Percentiles rank a stretch among this genome's conserved stretches.
Conservation (phyloP, 1,140 invertebrate genomes). For the Aphelenchoides besseyi region DNA sequence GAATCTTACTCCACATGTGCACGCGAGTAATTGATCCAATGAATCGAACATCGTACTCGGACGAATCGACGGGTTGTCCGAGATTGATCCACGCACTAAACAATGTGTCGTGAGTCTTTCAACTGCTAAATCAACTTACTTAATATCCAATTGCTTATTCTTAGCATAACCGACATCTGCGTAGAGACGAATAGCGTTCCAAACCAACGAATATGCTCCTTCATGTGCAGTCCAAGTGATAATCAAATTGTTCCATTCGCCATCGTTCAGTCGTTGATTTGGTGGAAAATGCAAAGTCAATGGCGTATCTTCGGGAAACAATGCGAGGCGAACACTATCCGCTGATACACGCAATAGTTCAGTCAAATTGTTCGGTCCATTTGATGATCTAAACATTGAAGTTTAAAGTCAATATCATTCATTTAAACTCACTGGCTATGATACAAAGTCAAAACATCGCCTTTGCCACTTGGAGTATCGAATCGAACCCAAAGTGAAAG, state of each 20-base stretch:
- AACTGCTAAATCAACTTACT: constrained; percentile 70
- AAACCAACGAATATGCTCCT: constrained; percentile 66
- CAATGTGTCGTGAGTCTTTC: constrained; percentile 51
- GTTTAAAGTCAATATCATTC: not conserved
- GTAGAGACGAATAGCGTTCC: constrained; percentile 58
- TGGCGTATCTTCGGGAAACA: constrained; percentile 80
- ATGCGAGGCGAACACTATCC: constrained; percentile 79
- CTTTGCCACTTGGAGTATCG: constrained; percentile 79
- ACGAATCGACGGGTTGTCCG: constrained; percentile 69
- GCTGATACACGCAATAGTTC: constrained; percentile 82
- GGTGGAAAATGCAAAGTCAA: constrained; percentile 79
- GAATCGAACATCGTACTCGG: constrained; percentile 68
- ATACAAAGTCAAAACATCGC: constrained; percentile 88
- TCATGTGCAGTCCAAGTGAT: constrained; percentile 83
- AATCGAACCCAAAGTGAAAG: constrained; percentile 94
- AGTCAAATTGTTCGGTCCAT: constrained; percentile 75
- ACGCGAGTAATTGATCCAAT: constrained; percentile 89
- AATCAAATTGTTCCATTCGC: constrained; percentile 92
- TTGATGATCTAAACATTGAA: constrained; percentile 68
- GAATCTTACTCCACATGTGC: constrained; percentile 83
- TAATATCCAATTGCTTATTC: constrained; percentile 72
- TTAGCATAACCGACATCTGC: constrained; percentile 67
- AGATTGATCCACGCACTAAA: constrained; percentile 82
- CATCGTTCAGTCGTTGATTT: constrained; percentile 83
- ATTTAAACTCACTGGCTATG: constrained; percentile 51